phyloP scores from a whole-genome alignment of 1,140 invertebrate genomes.

The Sitophilus oryzae region DNA sequence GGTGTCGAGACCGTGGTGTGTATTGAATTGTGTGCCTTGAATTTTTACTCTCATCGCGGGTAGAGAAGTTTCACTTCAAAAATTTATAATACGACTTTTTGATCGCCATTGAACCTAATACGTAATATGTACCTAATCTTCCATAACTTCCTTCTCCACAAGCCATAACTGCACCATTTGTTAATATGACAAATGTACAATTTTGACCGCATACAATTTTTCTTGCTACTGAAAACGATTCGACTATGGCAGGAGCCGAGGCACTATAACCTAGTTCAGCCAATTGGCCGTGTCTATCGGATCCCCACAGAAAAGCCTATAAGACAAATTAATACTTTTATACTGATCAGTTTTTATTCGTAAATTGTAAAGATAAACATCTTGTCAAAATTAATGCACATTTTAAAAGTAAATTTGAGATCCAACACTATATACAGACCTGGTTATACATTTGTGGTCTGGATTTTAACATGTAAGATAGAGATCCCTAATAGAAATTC shows the following conservation, averaged over 20 bases:
- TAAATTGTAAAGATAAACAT: no score
- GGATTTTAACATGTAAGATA: no score
- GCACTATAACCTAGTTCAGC: slow-evolving; percentile 51
- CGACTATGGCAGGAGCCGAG: slow-evolving; percentile 43
- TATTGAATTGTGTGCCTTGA: no score
- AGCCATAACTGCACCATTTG: slow-evolving; percentile 68
- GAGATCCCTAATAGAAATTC: no score
- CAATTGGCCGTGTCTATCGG: slow-evolving; percentile 58
- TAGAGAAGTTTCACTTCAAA: no score
- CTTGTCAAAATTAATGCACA: no score
- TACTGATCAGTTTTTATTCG: no score
- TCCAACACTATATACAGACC: no score
- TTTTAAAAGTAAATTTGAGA: no score
- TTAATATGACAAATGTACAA: slow-evolving; percentile 59
- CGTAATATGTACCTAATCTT: slow-evolving; percentile 48
- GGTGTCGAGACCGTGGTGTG: no score
- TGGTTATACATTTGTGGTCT: no score
- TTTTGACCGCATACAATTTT: slow-evolving; percentile 64
- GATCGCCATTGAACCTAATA: background rate
- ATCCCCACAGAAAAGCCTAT: slow-evolving; percentile 57
- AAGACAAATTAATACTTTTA: background rate
- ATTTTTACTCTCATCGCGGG: no score
- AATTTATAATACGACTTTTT: background rate
- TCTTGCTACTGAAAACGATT: slow-evolving; percentile 49
- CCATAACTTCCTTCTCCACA: slow-evolving; percentile 96